phyloP scores from a whole-genome alignment of 1,140 invertebrate genomes.

The Carposina sasakii region DNA sequence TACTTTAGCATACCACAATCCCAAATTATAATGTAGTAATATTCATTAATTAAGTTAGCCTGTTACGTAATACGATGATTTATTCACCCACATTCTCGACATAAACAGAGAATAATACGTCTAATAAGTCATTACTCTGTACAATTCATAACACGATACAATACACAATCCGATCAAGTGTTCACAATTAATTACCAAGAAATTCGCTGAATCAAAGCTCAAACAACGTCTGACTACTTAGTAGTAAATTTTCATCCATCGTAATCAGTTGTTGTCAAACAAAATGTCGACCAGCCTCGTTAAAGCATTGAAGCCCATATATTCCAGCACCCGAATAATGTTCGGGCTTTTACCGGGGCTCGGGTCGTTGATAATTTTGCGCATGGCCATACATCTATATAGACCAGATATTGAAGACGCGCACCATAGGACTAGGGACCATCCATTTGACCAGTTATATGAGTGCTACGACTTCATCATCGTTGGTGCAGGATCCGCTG shows the following conservation, averaged over 20 bases:
- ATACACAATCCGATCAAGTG: conserved; percentile 18
- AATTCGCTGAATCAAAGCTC: too few species aligned
- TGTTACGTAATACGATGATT: too few species aligned
- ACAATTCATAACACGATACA: conserved; percentile 8
- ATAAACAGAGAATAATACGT: too few species aligned
- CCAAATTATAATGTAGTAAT: too few species aligned
- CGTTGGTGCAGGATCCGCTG: conserved; percentile 88
- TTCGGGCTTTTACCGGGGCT: conserved; percentile 76
- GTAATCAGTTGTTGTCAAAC: too few species aligned
- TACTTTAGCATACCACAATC: too few species aligned
- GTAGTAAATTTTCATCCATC: too few species aligned
- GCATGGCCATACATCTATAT: conserved; percentile 73
- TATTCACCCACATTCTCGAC: too few species aligned
- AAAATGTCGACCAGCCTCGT: conserved; percentile 37
- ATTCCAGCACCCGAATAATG: conserved; percentile 75
- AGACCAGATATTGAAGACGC: conserved; percentile 80
- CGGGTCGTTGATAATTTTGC: conserved; percentile 74
- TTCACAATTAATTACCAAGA: conserved; percentile 27
- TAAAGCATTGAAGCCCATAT: conserved; percentile 36
- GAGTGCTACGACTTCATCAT: conserved; percentile 82
- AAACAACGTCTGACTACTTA: too few species aligned
- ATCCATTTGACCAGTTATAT: conserved; percentile 61
- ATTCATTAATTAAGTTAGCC: too few species aligned
- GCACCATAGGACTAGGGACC: conserved; percentile 71
- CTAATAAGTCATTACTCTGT: conserved; percentile 32